Conservation (phyloP, 1,140 invertebrate genomes). For the Drosophila rufa region DNA sequence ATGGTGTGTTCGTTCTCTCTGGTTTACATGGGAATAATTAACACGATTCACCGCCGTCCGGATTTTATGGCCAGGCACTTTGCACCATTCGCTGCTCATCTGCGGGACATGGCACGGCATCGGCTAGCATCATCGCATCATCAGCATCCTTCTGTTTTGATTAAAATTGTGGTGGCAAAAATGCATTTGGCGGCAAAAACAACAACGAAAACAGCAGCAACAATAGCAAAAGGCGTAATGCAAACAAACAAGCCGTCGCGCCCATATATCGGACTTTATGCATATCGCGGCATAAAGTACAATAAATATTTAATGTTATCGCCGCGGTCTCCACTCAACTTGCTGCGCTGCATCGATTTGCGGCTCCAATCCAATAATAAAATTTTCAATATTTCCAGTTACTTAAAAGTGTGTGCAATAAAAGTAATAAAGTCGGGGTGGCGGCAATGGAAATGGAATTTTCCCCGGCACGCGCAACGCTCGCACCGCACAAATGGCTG, state of each 20-base stretch:
- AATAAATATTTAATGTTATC: constrained; percentile 60
- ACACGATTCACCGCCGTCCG: constrained; percentile 32
- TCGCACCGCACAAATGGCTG: constrained; percentile 28
- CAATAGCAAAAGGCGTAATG: constrained; percentile 8
- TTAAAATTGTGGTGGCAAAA: constrained; percentile 57
- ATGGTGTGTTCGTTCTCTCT: constrained; percentile 20
- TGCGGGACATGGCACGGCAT: constrained; percentile 32
- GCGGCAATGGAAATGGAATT: constrained; percentile 27
- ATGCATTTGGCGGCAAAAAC: constrained; percentile 38
- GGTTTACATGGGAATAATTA: constrained; percentile 68
- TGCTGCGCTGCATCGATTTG: constrained; percentile 32
- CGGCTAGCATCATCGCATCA: constrained; percentile 26
- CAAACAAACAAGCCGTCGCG: constrained; percentile 53
- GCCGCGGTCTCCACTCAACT: constrained; percentile 6
- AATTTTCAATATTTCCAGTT: constrained; percentile 56
- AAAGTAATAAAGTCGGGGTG: constrained; percentile 31
- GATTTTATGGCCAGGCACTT: constrained; percentile 60
- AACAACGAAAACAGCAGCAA: neutral
- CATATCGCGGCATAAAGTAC: constrained; percentile 37
- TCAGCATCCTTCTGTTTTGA: constrained; percentile 27
- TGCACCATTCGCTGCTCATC: constrained; percentile 37
- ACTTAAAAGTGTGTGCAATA: constrained; percentile 51
- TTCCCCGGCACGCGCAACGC: neutral
- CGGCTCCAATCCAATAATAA: constrained; percentile 47
- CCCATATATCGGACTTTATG: constrained; percentile 52